Conservation (phyloP, 2,797 vertebrate genomes). For the Acanthopagrus latus region DNA sequence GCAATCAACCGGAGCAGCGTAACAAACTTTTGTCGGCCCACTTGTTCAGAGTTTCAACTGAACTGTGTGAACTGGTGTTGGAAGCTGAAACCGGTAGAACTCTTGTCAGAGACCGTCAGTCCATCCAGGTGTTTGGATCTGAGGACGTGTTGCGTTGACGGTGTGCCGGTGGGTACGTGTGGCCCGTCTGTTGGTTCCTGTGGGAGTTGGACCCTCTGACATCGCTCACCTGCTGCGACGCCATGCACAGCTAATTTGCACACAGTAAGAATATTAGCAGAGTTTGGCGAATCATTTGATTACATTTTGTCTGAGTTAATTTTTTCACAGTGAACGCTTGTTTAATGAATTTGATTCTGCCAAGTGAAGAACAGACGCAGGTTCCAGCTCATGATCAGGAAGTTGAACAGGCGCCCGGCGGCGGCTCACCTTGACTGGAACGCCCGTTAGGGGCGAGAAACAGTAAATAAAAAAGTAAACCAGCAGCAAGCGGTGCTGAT, state of each 20-base stretch:
- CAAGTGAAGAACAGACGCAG: neutral
- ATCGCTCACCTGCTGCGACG: neutral
- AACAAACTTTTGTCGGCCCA: too few species aligned
- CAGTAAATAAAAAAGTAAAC: neutral
- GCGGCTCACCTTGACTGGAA: neutral
- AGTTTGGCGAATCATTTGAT: neutral
- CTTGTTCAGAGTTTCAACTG: too few species aligned
- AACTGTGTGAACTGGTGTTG: too few species aligned
- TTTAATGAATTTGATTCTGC: neutral
- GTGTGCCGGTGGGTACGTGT: neutral
- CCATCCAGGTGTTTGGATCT: too few species aligned
- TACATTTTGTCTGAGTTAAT: neutral
- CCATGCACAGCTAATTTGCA: neutral
- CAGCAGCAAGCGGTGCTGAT: neutral
- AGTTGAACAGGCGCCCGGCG: neutral
- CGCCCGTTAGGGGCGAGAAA: neutral
- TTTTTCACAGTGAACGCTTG: neutral
- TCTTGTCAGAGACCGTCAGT: too few species aligned
- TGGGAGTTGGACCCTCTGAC: neutral
- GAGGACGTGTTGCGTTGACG: neutral
- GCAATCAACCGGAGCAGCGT: neutral
- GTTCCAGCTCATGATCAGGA: neutral
- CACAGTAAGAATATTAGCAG: conserved; percentile 14
- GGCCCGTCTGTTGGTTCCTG: neutral
- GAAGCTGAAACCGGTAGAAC: too few species aligned